Conservation (phyloP, 2,797 vertebrate species). For the Acanthis flammea region DNA sequence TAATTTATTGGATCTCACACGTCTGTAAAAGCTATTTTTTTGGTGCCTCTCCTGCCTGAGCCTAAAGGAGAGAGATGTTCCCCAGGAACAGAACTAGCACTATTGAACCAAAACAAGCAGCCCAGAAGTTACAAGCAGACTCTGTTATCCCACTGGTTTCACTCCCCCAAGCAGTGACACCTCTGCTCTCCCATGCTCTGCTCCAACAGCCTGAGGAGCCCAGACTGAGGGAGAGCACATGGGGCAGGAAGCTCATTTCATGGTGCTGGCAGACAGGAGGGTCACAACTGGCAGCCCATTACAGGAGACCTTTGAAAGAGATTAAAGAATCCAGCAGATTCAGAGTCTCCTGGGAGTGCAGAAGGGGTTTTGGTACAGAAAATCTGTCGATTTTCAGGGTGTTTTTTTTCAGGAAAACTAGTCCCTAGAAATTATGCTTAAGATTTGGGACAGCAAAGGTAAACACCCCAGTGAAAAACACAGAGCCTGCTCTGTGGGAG, state of each 20-base stretch:
- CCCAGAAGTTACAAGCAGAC: neutral
- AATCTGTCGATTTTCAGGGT: neutral
- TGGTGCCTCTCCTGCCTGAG: neutral
- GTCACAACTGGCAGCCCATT: neutral
- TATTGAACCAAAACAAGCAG: neutral
- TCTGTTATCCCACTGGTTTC: neutral
- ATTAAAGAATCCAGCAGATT: neutral
- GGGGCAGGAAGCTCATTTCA: constrained; percentile 2
- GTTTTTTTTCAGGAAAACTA: neutral
- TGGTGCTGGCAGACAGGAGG: neutral
- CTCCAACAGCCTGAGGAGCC: neutral
- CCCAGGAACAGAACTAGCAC: neutral
- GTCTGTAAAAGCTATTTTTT: neutral
- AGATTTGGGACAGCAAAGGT: neutral
- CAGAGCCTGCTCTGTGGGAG: accelerated
- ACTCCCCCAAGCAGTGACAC: neutral
- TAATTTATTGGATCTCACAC: neutral
- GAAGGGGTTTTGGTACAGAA: neutral
- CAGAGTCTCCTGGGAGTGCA: neutral
- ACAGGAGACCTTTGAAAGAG: neutral
- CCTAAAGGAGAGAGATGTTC: neutral
- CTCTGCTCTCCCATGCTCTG: neutral
- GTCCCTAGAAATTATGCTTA: neutral
- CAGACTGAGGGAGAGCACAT: neutral
- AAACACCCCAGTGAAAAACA: neutral